Percentiles rank a stretch among this genome's conserved stretches.
Evolutionary conservation across 2,113 vertebrate genomes (phyloP).

Genomic region (Athene cunicularia): DNA sequence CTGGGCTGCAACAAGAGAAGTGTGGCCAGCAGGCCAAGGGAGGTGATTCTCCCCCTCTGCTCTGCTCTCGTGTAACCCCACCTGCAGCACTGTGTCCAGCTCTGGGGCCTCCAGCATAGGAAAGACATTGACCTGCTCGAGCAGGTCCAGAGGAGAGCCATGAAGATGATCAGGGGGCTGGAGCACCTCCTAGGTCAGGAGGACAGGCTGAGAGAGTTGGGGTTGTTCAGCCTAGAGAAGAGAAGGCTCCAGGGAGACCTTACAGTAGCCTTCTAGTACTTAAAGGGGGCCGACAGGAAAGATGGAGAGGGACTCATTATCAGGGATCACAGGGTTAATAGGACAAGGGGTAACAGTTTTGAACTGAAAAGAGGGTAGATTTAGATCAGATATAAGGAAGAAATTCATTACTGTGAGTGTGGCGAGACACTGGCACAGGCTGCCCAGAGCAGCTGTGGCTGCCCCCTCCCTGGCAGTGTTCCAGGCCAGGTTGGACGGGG

Average conservation of each 20-base stretch:
- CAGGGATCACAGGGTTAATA: background rate
- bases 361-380: background rate
- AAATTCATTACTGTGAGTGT: background rate
- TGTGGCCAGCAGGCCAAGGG: rapidly evolving
- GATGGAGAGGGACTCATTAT: background rate
- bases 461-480: background rate
- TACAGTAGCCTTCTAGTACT: background rate
- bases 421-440: background rate
- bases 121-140: background rate
- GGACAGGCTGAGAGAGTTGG: background rate
- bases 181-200: background rate
- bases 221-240: background rate
- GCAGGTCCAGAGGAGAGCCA: rapidly evolving
- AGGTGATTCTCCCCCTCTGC: background rate
- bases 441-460: background rate
- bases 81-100: rapidly evolving
- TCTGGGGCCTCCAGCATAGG: background rate
- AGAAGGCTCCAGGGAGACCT: rapidly evolving
- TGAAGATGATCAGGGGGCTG: background rate
- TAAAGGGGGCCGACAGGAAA: background rate
- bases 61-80: rapidly evolving
- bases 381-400: background rate
- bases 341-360: rapidly evolving
- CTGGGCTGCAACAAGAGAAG: background rate
- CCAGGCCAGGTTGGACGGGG: background rate